phyloP scores from a whole-genome alignment of 2,888 invertebrate genomes.

The Caenorhabditis afra region DNA sequence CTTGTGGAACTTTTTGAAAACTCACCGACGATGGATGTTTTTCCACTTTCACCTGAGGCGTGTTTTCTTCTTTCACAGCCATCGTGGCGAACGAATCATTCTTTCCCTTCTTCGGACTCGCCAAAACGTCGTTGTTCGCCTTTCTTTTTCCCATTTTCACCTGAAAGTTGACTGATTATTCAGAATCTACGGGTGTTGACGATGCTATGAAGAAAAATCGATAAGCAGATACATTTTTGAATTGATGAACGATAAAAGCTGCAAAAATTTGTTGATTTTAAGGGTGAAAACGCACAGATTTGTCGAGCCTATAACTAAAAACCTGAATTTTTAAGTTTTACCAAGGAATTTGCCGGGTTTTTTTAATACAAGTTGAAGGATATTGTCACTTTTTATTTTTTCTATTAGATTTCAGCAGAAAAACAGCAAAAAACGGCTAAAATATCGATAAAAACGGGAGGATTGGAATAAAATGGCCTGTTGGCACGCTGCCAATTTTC shows the following conservation, averaged over 20 bases:
- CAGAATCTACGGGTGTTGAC: not conserved
- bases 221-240: no score
- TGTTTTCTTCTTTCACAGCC: not conserved
- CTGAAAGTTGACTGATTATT: conserved; percentile 21
- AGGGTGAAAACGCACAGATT: no score
- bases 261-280: no score
- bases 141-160: conserved; percentile 23
- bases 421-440: not conserved
- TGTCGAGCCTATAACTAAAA: no score
- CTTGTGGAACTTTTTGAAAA: not conserved
- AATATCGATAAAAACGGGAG: conserved; percentile 4
- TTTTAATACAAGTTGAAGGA: no score
- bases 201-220: no score
- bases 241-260: no score
- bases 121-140: not conserved
- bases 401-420: no score
- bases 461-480: not conserved
- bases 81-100: not conserved
- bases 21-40: conserved; percentile 39
- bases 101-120: conserved; percentile 1
- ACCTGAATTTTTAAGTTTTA: no score
- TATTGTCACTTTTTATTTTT: no score
- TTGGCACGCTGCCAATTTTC: conserved; percentile 27
- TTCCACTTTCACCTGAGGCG: not conserved
- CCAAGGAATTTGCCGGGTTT: no score